phyloP scores from a whole-genome alignment of 2,888 invertebrate genomes.

The Choreutis nemorana region DNA sequence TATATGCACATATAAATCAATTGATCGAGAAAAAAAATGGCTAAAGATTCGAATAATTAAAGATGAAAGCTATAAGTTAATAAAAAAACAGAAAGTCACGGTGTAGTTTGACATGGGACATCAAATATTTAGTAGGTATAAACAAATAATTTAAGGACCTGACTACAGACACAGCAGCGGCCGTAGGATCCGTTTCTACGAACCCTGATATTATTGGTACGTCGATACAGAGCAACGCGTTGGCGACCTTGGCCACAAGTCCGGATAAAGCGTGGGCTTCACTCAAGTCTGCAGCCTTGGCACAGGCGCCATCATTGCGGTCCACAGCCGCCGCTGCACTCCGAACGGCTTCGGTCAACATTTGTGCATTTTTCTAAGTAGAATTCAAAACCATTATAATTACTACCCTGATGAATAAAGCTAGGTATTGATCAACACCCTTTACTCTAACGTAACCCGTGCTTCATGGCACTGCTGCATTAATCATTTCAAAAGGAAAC shows the following conservation, averaged over 20 bases:
- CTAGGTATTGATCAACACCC: no score
- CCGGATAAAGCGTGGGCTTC: slow-evolving; percentile 51
- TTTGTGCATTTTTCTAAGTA: slow-evolving; percentile 35
- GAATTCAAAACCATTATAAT: slow-evolving; percentile 2
- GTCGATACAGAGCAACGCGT: slow-evolving; percentile 41
- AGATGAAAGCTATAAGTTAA: slow-evolving; percentile 3
- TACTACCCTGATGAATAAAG: no score
- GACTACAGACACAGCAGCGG: slow-evolving; percentile 44
- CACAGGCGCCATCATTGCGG: slow-evolving; percentile 25
- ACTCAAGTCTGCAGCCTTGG: slow-evolving; percentile 37
- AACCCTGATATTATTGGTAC: slow-evolving; percentile 40
- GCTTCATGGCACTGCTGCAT: no score
- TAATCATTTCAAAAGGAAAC: no score
- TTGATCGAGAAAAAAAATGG: no score
- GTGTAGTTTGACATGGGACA: no score
- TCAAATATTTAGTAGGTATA: no score
- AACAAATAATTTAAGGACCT: no score
- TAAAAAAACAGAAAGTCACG: slow-evolving; percentile 3
- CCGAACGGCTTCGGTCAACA: slow-evolving; percentile 45
- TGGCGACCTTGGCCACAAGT: slow-evolving; percentile 42
- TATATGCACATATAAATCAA: no score
- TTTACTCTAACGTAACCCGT: no score
- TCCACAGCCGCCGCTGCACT: slow-evolving; percentile 26
- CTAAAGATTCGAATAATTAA: slow-evolving; percentile 3
- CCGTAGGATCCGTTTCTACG: slow-evolving; percentile 44